These are phyloP conservation scores for Drosophila yakuba DNA, from an alignment of 1,140 invertebrate genomes.

Conservation along the genomic window DNA sequence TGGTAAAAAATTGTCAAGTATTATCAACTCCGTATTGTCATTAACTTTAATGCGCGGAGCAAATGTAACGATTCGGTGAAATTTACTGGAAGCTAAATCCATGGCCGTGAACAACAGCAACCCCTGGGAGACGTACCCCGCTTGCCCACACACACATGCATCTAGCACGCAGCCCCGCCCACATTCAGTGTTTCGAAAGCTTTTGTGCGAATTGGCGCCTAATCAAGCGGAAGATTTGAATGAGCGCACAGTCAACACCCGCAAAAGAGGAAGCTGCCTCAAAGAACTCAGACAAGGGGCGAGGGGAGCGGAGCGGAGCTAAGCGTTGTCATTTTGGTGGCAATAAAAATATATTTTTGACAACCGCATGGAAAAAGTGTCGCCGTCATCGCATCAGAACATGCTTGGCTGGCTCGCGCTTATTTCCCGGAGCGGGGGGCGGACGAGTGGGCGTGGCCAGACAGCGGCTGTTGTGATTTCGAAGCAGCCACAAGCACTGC, in stretches of 20 bases:
- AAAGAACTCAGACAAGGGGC: background rate
- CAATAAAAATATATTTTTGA: conserved; percentile 82
- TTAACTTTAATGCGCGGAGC: conserved; percentile 67
- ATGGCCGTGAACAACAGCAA: conserved; percentile 34
- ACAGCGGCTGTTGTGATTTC: conserved; percentile 74
- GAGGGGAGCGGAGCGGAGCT: conserved; percentile 6
- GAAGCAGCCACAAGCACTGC: conserved; percentile 11
- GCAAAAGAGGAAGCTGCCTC: conserved; percentile 26
- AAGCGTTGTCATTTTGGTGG: conserved; percentile 83
- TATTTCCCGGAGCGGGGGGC: conserved; percentile 5
- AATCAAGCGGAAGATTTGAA: conserved; percentile 84
- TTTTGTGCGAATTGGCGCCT: conserved; percentile 80
- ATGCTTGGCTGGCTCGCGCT: conserved; percentile 45
- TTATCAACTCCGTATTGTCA: conserved; percentile 69
- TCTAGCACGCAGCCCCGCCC: conserved; percentile 50
- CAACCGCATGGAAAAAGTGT: conserved; percentile 69
- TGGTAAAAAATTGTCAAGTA: conserved; percentile 20
- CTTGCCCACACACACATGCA: conserved; percentile 14
- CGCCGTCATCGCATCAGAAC: conserved; percentile 60
- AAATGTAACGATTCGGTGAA: conserved; percentile 81
- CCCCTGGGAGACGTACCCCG: conserved; percentile 24
- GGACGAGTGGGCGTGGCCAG: conserved; percentile 64
- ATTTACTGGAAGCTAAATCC: conserved; percentile 75
- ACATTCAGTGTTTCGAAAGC: conserved; percentile 45
- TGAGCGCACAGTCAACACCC: conserved; percentile 69